Evolutionary conservation across 1,140 invertebrate genomes (phyloP), one percentile per base, ranked within the genome.

Genomic region (Conus ventricosus): DNA sequence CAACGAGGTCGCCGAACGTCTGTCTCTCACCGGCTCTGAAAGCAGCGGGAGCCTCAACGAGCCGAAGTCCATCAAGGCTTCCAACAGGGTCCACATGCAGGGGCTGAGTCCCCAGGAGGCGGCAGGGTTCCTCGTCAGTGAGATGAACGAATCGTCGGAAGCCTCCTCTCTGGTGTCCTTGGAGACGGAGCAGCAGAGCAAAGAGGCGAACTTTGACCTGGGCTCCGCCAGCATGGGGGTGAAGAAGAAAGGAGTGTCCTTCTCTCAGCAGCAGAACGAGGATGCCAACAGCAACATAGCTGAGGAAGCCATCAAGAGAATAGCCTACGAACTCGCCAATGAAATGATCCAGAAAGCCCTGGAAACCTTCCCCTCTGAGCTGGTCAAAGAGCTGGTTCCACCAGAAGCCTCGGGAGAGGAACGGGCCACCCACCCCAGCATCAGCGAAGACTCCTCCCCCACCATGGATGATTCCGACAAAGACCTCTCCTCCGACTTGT

Each of bases 341-440:
- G 91, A 93, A 17, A 88, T 93, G 23, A 93, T 93, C 25, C 89
- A 92, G 60, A 89, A 91, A 23, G 91, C 90, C 10, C 81, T 93
- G 67, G 92, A 93, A 1, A 89, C 88, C 23, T 92, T 90, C 84
- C 89, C 91, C 11, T 54, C 71, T 27, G 86, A 75, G 60, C 23
- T 23, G 8, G 82, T 88, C n/a, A 71, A 71, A 27, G 63, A 84
- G 10, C 87, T 84, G 13, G 80, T 84, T 25, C 81, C 25, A 67
- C 57, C 87, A 15, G 53, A 60, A 15, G 51, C 84, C 2, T n/a
- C 17, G 17, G 71, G 53, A 15, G 81, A 60, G 53, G 78, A 84
- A 5, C 8, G 54, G 11, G n/a, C 25, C 13, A n/a, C 23, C 15
- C 81, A 82, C 57, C 78, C 60, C 55, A 88, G 78, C 87, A 83